Conservation (phyloP, 2,888 invertebrate genomes). For the Heliconius ethilla region DNA sequence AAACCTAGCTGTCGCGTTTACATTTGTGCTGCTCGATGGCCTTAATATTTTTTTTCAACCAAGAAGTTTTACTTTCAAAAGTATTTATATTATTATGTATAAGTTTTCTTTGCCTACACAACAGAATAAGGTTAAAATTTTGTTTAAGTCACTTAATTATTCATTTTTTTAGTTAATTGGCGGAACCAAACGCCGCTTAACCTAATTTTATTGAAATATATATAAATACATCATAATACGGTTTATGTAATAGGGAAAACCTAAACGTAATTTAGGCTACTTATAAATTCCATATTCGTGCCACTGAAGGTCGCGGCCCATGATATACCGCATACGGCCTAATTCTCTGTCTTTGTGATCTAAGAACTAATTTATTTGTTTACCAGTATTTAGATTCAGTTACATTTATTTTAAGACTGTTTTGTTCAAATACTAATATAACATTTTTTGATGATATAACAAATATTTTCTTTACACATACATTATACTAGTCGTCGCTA, state of each 20-base stretch:
- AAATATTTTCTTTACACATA: too few relatives aligned
- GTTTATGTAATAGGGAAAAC: slow-evolving; percentile 43
- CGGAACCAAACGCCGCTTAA: not conserved
- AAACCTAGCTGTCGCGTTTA: not conserved
- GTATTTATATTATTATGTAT: too few relatives aligned
- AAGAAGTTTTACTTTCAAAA: too few relatives aligned
- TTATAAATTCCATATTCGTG: slow-evolving; percentile 45
- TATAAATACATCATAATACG: not conserved
- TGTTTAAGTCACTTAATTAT: not conserved
- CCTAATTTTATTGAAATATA: not conserved
- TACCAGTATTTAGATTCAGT: not conserved
- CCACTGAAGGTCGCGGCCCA: slow-evolving; percentile 42
- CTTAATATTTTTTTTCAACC: not conserved
- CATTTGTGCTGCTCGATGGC: not conserved
- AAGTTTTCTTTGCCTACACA: not conserved
- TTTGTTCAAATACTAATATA: too few relatives aligned
- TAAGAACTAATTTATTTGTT: not conserved
- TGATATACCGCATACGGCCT: slow-evolving; percentile 27
- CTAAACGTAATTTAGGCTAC: slow-evolving; percentile 41
- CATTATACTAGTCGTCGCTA: too few relatives aligned
- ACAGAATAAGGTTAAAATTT: not conserved
- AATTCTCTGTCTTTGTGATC: slow-evolving; percentile 14
- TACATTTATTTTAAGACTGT: not conserved
- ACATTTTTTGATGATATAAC: too few relatives aligned
- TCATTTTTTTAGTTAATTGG: not conserved